Evolutionary conservation across 2,113 vertebrate species (phyloP), one percentile per base, ranked within the genome.

Genomic region (Probosciger aterrimus): DNA sequence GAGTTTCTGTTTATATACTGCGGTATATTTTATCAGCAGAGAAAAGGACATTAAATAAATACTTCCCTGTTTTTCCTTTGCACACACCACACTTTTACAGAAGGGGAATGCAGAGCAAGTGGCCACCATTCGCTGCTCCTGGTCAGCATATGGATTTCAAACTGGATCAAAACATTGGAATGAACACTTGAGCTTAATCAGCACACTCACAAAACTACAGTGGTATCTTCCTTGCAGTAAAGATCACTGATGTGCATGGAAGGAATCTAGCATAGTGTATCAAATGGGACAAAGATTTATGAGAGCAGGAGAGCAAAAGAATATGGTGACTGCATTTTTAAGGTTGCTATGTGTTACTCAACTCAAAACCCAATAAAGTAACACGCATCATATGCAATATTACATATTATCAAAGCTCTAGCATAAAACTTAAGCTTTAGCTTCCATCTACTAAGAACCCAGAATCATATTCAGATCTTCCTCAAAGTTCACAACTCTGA

Each of bases 101-200:
- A 39, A 28, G 25, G 28, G 9, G 18, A 82, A 57, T 4, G 22
- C 44, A 77, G 25, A 70, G 16, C 35, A 67, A 62, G 22, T 10
- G 73, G 76, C 8, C 83, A 69, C 75, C 8, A 19, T 10, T 63
- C 15, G 28, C 9, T 37, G 18, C 23, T 59, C 31, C 57, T 24
- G 11, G 20, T 41, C 31, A 3, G 3, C 1, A 14, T 0, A 20
- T 0, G 57, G 52, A 68, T 33, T 53, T 25, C 57, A 79, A 23
- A 69, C 27, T 14, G 28, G 57, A 65, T 59, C 18, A 6, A 78
- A 60, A 46, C 4, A 30, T 7, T 46, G 18, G 41, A 33, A 50
- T 10, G 12, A 74, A 77, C 33, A 10, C 5, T 6, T 44, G 52
- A 62, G 46, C 43, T 76, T 41, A 64, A 73, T 20, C 49, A 70